Base-by-base conservation (phyloP, 2,888 invertebrate genomes). In the Tenthredo scrophulariae region DNA sequence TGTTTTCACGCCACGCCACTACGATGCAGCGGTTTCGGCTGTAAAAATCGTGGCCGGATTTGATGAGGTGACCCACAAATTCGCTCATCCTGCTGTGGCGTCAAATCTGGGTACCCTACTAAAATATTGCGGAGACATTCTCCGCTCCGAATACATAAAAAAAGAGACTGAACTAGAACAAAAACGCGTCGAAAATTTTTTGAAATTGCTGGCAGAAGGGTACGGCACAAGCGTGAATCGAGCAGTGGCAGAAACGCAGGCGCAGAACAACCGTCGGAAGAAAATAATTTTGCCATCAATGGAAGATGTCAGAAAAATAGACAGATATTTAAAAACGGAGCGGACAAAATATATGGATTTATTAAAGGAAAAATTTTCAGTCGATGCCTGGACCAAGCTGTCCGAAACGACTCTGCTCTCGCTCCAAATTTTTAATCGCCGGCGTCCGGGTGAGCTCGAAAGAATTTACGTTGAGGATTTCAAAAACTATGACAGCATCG, bases 31-130 rank as follows among this genome's bases (percentile, higher is more conserved):
- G 29, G 77, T 37, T 4, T 75, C 4, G 74, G 72, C 2, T 83
- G 86, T 10, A 86, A 67, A 58, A 62, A 15, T 79, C 13, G 85
- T 86, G 0, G 77, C 87, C 1, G 70, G 46, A 15, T 86, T 84
- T 75, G 18, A 86, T 22, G 77, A 82, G 13, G 72, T 54, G 22
- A 75, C 79, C 22, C 77, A 84, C 22, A 80, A 22, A n/a, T 85
- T 85, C 29, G 54, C 6, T 13, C 54, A 77, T 74, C 84, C 86
- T 54, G 72, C 83, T 67, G 84, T 84, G 84, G 62, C n/a, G 84
- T 86, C 5, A 85, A 85, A 67, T 43, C 6, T 83, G 40, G 83
- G 67, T 37, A 29, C 80, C 10, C 62, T 62, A 67, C 83, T 83
- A 13, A 43, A 83, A 26, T 15, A 83, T 22, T 22, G n/a, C 26